phyloP scores from a whole-genome alignment of 2,888 invertebrate species.

The Tinea trinotella region DNA sequence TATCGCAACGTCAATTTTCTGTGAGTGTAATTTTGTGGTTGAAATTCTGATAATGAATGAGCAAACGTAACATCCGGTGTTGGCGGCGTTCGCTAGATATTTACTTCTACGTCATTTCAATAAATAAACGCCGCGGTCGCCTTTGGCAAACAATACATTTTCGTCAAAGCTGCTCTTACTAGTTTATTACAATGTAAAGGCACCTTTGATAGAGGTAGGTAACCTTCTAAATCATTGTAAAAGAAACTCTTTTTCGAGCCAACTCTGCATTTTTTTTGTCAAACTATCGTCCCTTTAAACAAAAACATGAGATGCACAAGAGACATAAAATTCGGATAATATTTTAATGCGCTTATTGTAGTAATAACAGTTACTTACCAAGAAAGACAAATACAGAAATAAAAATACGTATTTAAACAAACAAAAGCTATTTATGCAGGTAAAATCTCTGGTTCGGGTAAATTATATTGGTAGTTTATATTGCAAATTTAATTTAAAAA shows the following conservation, averaged over 20 bases:
- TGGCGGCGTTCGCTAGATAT: slow-evolving; percentile 1
- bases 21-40: slow-evolving; percentile 7
- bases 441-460: no score
- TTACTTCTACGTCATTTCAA: slow-evolving; percentile 8
- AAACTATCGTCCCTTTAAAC: no score
- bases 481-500: no score
- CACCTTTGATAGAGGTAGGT: not conserved
- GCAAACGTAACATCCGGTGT: slow-evolving; percentile 6
- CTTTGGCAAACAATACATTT: slow-evolving; percentile 2
- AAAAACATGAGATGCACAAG: not conserved
- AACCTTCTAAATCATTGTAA: not conserved
- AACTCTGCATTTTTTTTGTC: not conserved
- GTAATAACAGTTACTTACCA: not conserved
- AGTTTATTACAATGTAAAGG: not conserved
- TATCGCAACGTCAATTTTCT: slow-evolving; percentile 7
- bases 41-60: slow-evolving; percentile 7
- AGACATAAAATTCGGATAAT: not conserved
- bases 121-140: not conserved
- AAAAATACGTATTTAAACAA: no score
- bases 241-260: not conserved
- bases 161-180: not conserved
- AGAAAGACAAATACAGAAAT: no score
- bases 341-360: not conserved
- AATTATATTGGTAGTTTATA: no score
- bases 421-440: no score